Evolutionary conservation across 2,113 vertebrate species (phyloP).

Genomic region (Colossoma macropomum): DNA sequence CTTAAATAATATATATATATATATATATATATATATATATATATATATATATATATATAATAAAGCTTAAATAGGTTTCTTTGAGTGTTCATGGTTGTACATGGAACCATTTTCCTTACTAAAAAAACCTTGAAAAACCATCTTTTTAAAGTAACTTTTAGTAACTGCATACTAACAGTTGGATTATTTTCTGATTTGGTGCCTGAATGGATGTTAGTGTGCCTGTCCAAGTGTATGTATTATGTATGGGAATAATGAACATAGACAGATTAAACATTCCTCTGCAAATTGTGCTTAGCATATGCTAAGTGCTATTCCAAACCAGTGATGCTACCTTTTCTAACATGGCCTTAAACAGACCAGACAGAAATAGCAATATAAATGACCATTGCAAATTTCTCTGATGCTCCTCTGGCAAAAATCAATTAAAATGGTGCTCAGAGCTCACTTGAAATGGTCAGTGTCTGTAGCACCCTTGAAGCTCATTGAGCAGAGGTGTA

Average conservation of each 20-base stretch:
- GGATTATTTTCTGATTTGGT: background rate
- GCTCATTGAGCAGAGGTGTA: conserved; percentile 67
- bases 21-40: too few species aligned
- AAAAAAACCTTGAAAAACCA: too few species aligned
- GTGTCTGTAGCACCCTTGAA: conserved; percentile 60
- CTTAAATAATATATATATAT: too few species aligned
- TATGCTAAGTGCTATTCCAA: background rate
- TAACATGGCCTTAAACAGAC: conserved; percentile 24
- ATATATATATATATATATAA: too few species aligned
- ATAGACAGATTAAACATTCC: background rate
- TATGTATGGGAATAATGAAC: background rate
- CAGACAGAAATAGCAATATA: conserved; percentile 33
- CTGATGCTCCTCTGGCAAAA: conserved; percentile 33
- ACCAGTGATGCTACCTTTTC: background rate
- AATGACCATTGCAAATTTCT: conserved; percentile 42
- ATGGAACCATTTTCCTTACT: too few species aligned
- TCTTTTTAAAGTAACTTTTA: too few species aligned
- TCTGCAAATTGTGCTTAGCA: background rate
- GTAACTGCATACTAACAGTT: too few species aligned
- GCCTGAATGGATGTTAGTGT: background rate
- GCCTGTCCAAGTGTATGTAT: background rate
- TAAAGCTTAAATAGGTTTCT: too few species aligned
- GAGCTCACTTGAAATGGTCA: conserved; percentile 54
- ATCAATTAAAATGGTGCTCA: conserved; percentile 51
- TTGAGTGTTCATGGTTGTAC: too few species aligned